Evolutionary conservation across 2,797 vertebrate genomes (phyloP), one percentile per base, ranked within the genome.

Genomic region (Apogon hyalosoma): DNA sequence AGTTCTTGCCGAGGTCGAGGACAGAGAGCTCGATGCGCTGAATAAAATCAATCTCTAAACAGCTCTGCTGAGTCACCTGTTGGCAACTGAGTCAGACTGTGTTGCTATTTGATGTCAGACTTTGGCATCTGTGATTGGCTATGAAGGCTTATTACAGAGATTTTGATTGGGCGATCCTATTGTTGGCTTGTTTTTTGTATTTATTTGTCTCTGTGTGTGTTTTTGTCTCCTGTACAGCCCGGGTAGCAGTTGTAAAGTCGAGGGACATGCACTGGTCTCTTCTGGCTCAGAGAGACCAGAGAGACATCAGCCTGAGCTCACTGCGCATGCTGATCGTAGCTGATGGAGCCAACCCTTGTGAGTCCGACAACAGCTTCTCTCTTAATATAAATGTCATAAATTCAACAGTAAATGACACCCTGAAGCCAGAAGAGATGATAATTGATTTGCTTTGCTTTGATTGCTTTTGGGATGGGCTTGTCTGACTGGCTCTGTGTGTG

Each of bases 221-320:
- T 19, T 65, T 39, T 40, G 28, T 65, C 39, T 40, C 49, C 48
- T 42, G 28, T 63, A 3, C 78, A 99, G 97, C 97, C 0, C 93
- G 73, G 45, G 95, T 97, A 9, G 97, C 96, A 0, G 94, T 98
- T 80, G 96, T 99, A 38, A 99, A 99, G 82, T 98, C 97, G 0
- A 95, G 97, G n/a, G 97, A 99, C 92, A 98, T 99, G 97, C 97
- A 99, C 90, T 99, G 97, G 97, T 98, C 97, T 51, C 96, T 99
- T 56, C 85, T 98, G 86, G 96, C 97, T 64, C 97, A 98, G 91
- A 92, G 96, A 79, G 97, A 98, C 77, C 97, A 98, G 91, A 93
- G 95, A 19, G 96, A 98, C 11, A 84, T 99, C 87, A 97, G 94
- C 80, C 93, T 99, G 73, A 95, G 95, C 85, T 98, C 96, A 0